Conservation (phyloP, 2,113 vertebrate genomes). For the Cavia porcellus region DNA sequence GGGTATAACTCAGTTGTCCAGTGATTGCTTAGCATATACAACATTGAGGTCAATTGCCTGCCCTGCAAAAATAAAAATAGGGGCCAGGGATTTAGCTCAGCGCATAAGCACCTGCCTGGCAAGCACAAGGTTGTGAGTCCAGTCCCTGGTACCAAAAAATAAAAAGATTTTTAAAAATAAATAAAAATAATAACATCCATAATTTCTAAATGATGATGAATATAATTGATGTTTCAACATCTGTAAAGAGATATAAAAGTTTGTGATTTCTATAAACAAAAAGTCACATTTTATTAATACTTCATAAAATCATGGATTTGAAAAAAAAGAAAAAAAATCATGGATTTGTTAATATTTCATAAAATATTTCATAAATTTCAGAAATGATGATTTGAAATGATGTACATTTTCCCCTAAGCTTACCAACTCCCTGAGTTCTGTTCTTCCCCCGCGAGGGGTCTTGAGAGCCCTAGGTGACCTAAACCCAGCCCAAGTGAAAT, state of each 20-base stretch:
- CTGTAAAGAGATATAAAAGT: neutral
- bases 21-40: neutral
- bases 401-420: neutral
- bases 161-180: no score
- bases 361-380: constrained; percentile 30
- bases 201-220: neutral
- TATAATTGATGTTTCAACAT: constrained; percentile 9
- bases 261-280: neutral
- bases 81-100: no score
- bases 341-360: constrained; percentile 27
- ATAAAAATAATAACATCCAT: neutral
- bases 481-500: constrained; percentile 25
- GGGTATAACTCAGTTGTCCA: neutral
- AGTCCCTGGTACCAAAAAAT: no score
- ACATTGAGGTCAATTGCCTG: neutral
- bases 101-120: no score
- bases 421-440: constrained; percentile 14
- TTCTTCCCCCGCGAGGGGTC: neutral
- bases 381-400: constrained; percentile 16
- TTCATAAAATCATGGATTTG: constrained; percentile 39
- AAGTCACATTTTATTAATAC: constrained; percentile 46
- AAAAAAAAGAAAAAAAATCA: neutral
- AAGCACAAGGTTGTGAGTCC: no score
- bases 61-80: no score
- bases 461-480: neutral